Percentiles rank a stretch among this genome's conserved stretches.
These are phyloP conservation scores for Odontesthes bonariensis DNA, from an alignment of 2,113 vertebrate genomes.

Conservation along the genomic window DNA sequence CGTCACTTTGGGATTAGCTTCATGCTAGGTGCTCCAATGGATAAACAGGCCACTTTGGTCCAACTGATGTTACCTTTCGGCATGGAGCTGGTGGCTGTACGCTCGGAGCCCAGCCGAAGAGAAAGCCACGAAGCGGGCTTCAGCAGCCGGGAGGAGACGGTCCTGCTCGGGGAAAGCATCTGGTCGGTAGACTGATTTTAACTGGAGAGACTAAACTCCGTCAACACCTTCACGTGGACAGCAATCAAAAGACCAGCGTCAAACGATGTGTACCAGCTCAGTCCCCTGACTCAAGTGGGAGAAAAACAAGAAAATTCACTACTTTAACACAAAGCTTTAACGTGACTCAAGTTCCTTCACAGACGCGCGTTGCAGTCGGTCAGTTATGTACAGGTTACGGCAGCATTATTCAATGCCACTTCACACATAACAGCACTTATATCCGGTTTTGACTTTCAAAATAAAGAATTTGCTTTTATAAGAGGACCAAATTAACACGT, in stretches of 20 bases:
- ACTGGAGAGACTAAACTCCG: slow-evolving; percentile 31
- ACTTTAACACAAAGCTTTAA: too few species aligned
- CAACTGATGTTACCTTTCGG: slow-evolving; percentile 46
- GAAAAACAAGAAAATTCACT: accelerated
- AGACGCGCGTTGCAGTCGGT: not conserved
- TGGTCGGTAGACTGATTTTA: slow-evolving; percentile 13
- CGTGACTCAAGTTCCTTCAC: not conserved
- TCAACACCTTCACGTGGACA: not conserved
- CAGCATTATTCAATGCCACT: accelerated
- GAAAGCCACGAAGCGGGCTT: slow-evolving; percentile 38
- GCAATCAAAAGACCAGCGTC: not conserved
- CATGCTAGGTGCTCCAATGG: slow-evolving; percentile 11
- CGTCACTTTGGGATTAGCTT: slow-evolving; percentile 66
- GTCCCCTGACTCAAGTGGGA: not conserved
- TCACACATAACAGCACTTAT: accelerated
- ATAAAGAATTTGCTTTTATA: slow-evolving; percentile 6
- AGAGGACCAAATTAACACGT: too few species aligned
- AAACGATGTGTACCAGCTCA: not conserved
- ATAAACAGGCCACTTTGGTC: not conserved
- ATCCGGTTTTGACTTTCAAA: slow-evolving; percentile 40
- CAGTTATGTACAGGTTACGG: not conserved
- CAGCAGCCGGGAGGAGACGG: slow-evolving; percentile 54
- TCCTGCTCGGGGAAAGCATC: slow-evolving; percentile 66
- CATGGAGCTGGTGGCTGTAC: slow-evolving; percentile 33
- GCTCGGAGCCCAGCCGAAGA: slow-evolving; percentile 26